Base-by-base conservation (phyloP, 2,113 vertebrate species). In the Zosterops borbonicus region DNA sequence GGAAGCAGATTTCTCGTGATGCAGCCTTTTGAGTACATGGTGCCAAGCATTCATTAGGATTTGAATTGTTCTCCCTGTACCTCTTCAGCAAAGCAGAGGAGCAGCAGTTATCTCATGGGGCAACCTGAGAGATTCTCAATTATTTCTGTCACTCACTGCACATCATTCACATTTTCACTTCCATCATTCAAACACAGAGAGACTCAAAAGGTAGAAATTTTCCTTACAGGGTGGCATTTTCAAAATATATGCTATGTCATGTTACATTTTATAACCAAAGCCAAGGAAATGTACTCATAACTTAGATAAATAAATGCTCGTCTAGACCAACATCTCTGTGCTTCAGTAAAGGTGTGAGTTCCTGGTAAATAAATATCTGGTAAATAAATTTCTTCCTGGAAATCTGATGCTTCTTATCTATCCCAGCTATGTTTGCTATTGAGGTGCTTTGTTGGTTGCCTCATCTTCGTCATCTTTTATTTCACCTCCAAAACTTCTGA, bases 231-330 rank as follows among this genome's bases (percentile, higher is more conserved):
- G 14, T 35, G 39, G 12, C 1, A 3, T 46, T 92, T 87, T 75
- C 46, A 13, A 44, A 29, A 9, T 1, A 0, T 23, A 1, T n/a
- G 5, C 27, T 52, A 2, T 39, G 10, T 25, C 15, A 3, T 11
- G 10, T 47, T 52, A 9, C 5, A 11, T 24, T 91, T 78, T 47
- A 17, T 60, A 55, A 44, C 19, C 39, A 71, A 64, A 89, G 3
- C 29, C 23, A 42, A 42, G 39, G 52, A 53, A 35, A 59, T 6
- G 6, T 33, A 4, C 8, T 42, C 3, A 0, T 67, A 42, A 15
- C 3, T 53, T 22, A 47, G 35, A 39, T 12, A 20, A 47, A 63
- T 10, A 20, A 35, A 12, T 24, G 50, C 20, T 65, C 17, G 11
- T 41, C 31, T 20, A 49, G 55, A n/a, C 28, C 37, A 39, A 0